Evolutionary conservation across 1,140 invertebrate genomes (phyloP).

Genomic region (Apis laboriosa): DNA sequence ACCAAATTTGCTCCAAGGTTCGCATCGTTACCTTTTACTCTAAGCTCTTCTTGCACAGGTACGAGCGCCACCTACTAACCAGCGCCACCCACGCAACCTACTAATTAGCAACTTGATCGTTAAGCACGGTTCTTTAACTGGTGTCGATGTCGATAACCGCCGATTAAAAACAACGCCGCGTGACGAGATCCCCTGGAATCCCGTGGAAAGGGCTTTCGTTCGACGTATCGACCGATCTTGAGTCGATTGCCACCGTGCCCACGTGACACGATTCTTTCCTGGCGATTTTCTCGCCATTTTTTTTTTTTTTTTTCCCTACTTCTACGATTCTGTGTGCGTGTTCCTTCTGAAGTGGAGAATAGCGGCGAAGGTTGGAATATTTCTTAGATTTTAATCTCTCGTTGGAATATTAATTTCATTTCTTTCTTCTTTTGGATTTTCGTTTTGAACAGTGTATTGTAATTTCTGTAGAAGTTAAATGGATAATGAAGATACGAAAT

Average conservation of each 20-base stretch:
- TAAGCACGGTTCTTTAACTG: constrained; percentile 12
- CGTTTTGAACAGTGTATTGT: too few species aligned
- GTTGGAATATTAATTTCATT: neutral
- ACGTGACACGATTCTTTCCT: neutral
- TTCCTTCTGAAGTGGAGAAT: neutral
- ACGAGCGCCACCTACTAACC: neutral
- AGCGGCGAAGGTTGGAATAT: neutral
- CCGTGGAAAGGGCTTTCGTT: constrained; percentile 38
- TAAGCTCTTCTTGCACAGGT: too few species aligned
- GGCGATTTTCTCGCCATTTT: constrained; percentile 9
- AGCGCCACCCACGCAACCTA: constrained; percentile 31
- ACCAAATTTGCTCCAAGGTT: neutral
- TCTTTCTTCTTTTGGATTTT: too few species aligned
- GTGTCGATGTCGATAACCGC: neutral
- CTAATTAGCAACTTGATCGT: constrained; percentile 38
- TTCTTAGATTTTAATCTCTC: too few species aligned
- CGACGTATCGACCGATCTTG: neutral
- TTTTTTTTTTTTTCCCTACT: neutral
- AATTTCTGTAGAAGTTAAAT: too few species aligned
- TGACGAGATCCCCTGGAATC: constrained; percentile 51
- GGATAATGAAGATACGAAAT: too few species aligned
- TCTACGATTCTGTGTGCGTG: neutral
- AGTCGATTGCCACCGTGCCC: constrained; percentile 31
- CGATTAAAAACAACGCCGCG: constrained; percentile 52
- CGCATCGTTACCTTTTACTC: neutral